Evolutionary conservation across 2,113 vertebrate genomes (phyloP).

Genomic region (Prunella himalayana): DNA sequence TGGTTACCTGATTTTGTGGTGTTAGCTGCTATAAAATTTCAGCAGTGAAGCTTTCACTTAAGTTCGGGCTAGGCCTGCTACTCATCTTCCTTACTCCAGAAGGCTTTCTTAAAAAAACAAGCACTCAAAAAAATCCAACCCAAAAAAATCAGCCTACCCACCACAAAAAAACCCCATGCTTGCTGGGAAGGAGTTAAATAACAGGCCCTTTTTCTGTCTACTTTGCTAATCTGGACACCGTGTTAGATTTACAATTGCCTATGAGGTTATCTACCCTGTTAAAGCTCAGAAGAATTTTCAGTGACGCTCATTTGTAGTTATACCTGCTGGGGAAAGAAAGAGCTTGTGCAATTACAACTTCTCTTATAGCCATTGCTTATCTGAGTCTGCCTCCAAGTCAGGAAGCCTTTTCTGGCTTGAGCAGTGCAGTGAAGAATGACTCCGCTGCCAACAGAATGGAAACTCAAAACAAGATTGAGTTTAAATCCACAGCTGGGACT

Average conservation of each 20-base stretch:
- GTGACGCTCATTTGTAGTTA: constrained; percentile 12
- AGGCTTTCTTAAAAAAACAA: not conserved
- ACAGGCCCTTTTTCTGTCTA: not conserved
- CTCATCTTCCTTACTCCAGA: not conserved
- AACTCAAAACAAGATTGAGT: constrained; percentile 69
- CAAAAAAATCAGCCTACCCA: not conserved
- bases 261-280: constrained; percentile 34
- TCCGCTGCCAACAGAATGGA: constrained; percentile 49
- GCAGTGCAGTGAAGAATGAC: constrained; percentile 68
- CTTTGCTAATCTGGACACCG: constrained; percentile 23
- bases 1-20: not conserved
- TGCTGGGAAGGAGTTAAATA: constrained; percentile 23
- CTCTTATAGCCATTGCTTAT: constrained; percentile 63
- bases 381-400: not conserved
- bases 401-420: constrained; percentile 44
- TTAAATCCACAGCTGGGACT: constrained; percentile 71
- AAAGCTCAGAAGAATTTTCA: constrained; percentile 59
- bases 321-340: constrained; percentile 52
- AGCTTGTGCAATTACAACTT: constrained; percentile 60
- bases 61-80: not conserved
- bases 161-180: not conserved
- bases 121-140: not conserved
- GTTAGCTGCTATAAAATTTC: not conserved
- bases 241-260: constrained; percentile 33
- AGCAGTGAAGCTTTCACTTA: not conserved